Evolutionary conservation across 2,797 vertebrate species (phyloP).

Genomic region (Halcyon badia): DNA sequence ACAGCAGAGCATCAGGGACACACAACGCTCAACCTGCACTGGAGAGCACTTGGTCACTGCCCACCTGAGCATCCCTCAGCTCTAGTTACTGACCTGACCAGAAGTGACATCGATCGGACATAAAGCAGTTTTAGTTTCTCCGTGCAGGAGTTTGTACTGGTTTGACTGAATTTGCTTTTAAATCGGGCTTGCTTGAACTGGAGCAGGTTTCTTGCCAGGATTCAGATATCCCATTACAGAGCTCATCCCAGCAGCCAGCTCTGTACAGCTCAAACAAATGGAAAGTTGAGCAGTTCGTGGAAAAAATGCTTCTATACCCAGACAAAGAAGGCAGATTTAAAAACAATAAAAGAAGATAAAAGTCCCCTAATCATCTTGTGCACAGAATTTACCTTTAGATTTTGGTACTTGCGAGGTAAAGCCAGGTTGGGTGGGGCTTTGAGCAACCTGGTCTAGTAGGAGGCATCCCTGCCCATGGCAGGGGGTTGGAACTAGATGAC

Average conservation of each 20-base stretch:
- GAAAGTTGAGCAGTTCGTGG: slow-evolving; percentile 42
- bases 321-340: background rate
- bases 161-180: background rate
- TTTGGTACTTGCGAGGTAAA: background rate
- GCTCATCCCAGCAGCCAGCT: slow-evolving; percentile 47
- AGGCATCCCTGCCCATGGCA: background rate
- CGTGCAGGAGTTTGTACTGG: background rate
- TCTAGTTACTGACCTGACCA: background rate
- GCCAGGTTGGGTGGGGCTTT: background rate
- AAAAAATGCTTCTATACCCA: background rate
- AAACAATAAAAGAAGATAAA: background rate
- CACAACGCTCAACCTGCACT: rapidly evolving
- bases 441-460: background rate
- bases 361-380: background rate
- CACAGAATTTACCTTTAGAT: background rate
- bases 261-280: background rate
- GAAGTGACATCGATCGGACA: background rate
- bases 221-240: slow-evolving; percentile 64
- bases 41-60: rapidly evolving
- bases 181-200: slow-evolving; percentile 14
- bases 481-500: background rate
- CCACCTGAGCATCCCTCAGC: background rate
- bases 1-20: background rate
- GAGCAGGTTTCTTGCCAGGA: slow-evolving; percentile 8
- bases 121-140: background rate